Percentiles rank a stretch among this genome's conserved stretches.
These are phyloP conservation scores for Nesogale talazaci DNA, from an alignment of 2,113 vertebrate genomes.

Conservation along the genomic window DNA sequence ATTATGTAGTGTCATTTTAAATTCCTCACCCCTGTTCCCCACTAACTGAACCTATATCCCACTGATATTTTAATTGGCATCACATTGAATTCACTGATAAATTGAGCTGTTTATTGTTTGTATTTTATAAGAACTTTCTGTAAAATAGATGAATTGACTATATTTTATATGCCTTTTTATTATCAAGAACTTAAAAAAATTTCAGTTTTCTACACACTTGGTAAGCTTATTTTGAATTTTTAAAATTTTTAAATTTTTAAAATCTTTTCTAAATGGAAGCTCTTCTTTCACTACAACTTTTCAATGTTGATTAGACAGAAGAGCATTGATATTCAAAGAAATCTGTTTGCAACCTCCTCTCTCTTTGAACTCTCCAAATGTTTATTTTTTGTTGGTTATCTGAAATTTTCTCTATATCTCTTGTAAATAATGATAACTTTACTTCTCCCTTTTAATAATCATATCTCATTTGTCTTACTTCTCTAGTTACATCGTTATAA, in stretches of 20 bases:
- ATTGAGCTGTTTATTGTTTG: background rate
- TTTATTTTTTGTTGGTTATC: background rate
- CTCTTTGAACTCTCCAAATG: background rate
- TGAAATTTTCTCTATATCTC: background rate
- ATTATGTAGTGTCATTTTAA: background rate
- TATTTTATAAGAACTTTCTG: background rate
- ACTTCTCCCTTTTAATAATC: background rate
- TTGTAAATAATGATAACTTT: conserved; percentile 29
- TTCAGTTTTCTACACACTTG: background rate
- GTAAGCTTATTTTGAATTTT: background rate
- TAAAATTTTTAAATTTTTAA: background rate
- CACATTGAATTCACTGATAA: background rate
- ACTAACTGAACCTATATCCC: background rate
- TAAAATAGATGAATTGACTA: background rate
- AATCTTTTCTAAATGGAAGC: conserved; percentile 2
- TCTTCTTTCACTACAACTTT: conserved; percentile 10
- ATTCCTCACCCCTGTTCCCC: no score
- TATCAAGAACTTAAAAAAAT: background rate
- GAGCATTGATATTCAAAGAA: background rate
- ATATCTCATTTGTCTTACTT: background rate
- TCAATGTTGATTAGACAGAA: background rate
- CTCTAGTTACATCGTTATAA: background rate
- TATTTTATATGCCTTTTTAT: background rate
- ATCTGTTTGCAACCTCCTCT: conserved; percentile 20
- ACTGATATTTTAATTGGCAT: background rate